Conservation (phyloP, 1,140 invertebrate species). For the Sesamia nonagrioides region DNA sequence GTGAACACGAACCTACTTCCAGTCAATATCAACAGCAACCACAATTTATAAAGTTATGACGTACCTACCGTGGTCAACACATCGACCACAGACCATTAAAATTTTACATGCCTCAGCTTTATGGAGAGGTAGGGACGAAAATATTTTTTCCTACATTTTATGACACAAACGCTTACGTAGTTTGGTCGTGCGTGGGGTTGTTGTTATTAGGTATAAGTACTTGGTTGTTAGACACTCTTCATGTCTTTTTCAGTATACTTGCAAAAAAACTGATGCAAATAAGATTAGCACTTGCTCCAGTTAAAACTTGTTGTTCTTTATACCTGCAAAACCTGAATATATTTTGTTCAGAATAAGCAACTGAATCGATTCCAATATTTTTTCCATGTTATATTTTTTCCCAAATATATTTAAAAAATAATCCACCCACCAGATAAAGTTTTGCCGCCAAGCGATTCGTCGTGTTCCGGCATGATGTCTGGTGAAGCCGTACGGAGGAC, state of each 20-base stretch:
- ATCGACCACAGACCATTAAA: constrained; percentile 34
- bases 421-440: no score
- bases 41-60: constrained; percentile 42
- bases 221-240: not conserved
- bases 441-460: no score
- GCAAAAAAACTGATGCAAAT: not conserved
- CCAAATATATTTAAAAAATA: no score
- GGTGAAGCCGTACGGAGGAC: no score
- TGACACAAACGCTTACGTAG: constrained; percentile 11
- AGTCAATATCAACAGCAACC: constrained; percentile 34
- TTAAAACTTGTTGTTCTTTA: no score
- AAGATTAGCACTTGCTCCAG: not conserved
- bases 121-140: constrained; percentile 6
- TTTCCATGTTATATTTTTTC: no score
- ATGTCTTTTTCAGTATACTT: not conserved
- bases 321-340: no score
- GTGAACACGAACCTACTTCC: constrained; percentile 2
- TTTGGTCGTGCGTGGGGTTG: constrained; percentile 3
- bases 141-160: constrained; percentile 14
- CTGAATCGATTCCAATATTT: no score
- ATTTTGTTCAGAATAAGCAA: no score
- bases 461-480: no score
- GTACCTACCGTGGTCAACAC: constrained; percentile 29
- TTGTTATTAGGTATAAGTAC: not conserved
- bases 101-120: constrained; percentile 28